These are phyloP conservation scores for Cynoglossus semilaevis DNA, from an alignment of 2,113 vertebrate genomes.

Conservation along the genomic window DNA sequence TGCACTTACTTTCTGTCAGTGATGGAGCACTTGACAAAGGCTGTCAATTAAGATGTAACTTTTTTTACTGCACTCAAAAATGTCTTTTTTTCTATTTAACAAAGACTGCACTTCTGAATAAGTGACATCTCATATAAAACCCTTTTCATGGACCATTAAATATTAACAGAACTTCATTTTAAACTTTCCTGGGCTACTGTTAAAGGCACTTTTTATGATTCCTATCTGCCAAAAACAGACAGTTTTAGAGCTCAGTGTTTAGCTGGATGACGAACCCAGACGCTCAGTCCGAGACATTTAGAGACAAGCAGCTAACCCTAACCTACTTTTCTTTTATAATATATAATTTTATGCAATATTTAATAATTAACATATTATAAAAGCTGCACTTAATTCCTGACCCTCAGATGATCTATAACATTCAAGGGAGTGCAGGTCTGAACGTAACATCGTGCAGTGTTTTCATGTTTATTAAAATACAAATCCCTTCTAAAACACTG, in stretches of 20 bases:
- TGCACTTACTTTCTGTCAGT: constrained; percentile 13
- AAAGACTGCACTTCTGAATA: not conserved
- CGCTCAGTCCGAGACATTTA: no score
- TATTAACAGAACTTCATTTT: not conserved
- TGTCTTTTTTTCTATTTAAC: not conserved
- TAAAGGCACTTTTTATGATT: not conserved
- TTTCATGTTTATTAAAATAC: no score
- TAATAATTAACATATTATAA: no score
- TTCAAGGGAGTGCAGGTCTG: no score
- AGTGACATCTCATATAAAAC: not conserved
- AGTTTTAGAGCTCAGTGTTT: no score
- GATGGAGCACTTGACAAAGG: constrained; percentile 1
- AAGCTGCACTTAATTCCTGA: no score
- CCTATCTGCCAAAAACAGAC: not conserved
- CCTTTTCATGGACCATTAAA: not conserved
- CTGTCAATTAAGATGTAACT: not conserved
- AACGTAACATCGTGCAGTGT: no score
- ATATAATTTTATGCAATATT: no score
- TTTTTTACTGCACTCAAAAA: constrained; percentile 1
- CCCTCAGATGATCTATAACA: no score
- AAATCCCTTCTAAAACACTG: no score
- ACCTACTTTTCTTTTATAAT: not conserved
- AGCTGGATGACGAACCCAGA: no score
- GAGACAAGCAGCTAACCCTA: no score
- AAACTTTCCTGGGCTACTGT: not conserved